These are phyloP conservation scores for Menura novaehollandiae DNA, from an alignment of 2,113 vertebrate species.

Conservation along the genomic window DNA sequence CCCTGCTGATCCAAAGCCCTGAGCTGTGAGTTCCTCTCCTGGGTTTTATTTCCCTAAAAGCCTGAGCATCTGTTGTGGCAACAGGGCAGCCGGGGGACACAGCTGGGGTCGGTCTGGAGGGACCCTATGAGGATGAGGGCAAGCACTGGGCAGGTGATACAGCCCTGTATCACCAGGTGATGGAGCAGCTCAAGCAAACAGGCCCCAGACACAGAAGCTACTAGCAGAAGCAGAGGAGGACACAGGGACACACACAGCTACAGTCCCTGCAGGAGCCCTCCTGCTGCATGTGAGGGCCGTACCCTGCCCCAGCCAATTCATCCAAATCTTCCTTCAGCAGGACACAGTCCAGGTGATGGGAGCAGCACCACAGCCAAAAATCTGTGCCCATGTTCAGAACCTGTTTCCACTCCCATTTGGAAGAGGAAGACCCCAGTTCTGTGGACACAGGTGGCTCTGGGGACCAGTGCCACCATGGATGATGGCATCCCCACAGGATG, in stretches of 20 bases:
- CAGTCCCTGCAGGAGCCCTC: neutral
- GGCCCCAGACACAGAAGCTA: neutral
- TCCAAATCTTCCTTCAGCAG: neutral
- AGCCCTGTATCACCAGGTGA: neutral
- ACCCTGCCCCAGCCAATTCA: neutral
- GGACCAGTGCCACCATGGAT: neutral
- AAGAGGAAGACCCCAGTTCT: neutral
- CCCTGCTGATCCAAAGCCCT: neutral
- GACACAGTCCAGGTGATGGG: neutral
- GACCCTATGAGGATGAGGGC: neutral
- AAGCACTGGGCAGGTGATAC: neutral
- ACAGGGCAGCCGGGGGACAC: neutral
- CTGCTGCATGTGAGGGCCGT: fast-evolving
- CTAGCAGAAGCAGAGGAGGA: neutral
- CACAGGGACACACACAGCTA: fast-evolving
- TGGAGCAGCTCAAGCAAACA: neutral
- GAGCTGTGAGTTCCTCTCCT: neutral
- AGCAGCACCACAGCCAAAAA: neutral
- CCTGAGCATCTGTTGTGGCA: neutral
- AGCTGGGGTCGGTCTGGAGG: fast-evolving
- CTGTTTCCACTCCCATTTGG: neutral
- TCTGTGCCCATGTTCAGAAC: neutral
- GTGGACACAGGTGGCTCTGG: fast-evolving
- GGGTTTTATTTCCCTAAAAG: neutral
- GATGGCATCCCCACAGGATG: neutral